Conservation (phyloP, 2,888 invertebrate genomes). For the Dryocosmus kuriphilus region DNA sequence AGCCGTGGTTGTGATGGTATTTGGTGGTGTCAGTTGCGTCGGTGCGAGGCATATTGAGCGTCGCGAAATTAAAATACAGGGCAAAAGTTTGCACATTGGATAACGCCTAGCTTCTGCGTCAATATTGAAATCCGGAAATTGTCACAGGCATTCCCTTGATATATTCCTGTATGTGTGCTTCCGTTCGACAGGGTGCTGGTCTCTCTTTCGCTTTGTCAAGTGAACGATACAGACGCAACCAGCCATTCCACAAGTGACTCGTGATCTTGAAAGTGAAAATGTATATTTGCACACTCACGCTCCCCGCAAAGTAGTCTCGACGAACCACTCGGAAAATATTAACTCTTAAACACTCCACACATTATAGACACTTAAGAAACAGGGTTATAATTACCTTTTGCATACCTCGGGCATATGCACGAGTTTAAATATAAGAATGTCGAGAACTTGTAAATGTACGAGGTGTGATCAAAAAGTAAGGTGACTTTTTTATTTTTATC, state of each 20-base stretch:
- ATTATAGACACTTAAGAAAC: not conserved
- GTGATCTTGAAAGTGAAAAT: constrained; percentile 14
- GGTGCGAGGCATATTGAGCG: constrained; percentile 65
- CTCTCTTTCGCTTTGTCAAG: constrained; percentile 26
- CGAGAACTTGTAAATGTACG: no score
- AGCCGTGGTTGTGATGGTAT: constrained; percentile 51
- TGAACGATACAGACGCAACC: not conserved
- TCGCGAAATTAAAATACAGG: constrained; percentile 72
- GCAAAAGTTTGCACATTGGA: constrained; percentile 73
- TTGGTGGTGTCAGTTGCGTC: constrained; percentile 43
- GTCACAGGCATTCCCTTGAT: constrained; percentile 55
- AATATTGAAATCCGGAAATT: constrained; percentile 69
- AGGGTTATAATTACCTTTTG: not conserved
- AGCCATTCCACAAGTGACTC: constrained; percentile 12
- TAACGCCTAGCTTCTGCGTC: constrained; percentile 66
- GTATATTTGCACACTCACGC: not conserved
- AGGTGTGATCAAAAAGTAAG: no score
- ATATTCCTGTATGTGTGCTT: constrained; percentile 29
- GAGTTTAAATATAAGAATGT: no score
- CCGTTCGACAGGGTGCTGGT: constrained; percentile 15
- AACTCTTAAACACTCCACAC: not conserved
- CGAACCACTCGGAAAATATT: not conserved
- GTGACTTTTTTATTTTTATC: no score
- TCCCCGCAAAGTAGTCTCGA: not conserved
- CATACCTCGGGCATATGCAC: no score